Base-by-base conservation (phyloP, 2,113 vertebrate genomes). In the Leptodactylus fuscus region DNA sequence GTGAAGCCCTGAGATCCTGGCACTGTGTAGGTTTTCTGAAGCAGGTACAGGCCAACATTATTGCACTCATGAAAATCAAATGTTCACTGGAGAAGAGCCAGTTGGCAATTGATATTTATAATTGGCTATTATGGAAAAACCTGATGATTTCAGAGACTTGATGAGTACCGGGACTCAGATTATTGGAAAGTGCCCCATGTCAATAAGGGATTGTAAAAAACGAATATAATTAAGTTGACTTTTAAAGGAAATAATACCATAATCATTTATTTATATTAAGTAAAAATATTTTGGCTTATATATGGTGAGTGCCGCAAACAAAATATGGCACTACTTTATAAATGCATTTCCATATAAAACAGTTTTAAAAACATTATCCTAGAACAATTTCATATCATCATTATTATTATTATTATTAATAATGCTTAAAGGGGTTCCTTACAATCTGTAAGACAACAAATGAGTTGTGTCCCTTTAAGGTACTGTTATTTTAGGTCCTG, bases 61-160 rank as follows among this genome's bases (percentile, higher is more conserved):
- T 65, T 27, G 27, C 60, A 65, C 29, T 32, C 32, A 32, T 65
- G 29, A 65, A 65, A 65, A 62, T n/a, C n/a, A n/a, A n/a, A 65
- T 65, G 60, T 65, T 65, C 27, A 65, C 29, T 32, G 29, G 60
- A 65, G 60, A 65, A 65, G 60, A 65, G 60, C 29, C 60, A 65
- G 29, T 65, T 65, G 60, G 27, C 60, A 34, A 65, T 34, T 65
- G 27, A 65, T 34, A 32, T 65, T 65, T 34, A 65, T 34, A 65
- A 65, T 34, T 34, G 60, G 24, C 58, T 65, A 32, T 65, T 32
- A 32, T 16, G 27, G 29, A 34, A 65, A 65, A 65, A 32, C 15
- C 4, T 65, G 15, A 32, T 65, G 4, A 34, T 5, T 65, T 8
- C 27, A 32, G 13, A 65, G 29, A 29, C 32, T 4, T 1, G 13